Percentiles rank a stretch among this genome's conserved stretches.
These are phyloP conservation scores for Venustaconcha ellipsiformis DNA, from an alignment of 1,140 invertebrate species.

Conservation along the genomic window DNA sequence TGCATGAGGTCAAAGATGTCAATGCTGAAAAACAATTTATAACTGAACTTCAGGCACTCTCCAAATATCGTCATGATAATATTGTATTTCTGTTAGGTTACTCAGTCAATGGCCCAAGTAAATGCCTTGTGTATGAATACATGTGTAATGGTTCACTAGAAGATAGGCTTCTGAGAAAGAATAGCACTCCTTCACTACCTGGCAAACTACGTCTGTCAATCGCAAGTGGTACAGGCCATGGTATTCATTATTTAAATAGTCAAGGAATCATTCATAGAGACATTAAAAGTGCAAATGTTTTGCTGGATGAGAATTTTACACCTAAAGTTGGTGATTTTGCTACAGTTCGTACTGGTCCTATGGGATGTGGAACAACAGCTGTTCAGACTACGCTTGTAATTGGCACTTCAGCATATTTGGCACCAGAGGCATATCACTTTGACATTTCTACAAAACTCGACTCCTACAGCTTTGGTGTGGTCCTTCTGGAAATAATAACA, in stretches of 20 bases:
- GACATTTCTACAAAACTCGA: slow-evolving; percentile 82
- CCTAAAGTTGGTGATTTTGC: slow-evolving; percentile 84
- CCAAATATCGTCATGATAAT: slow-evolving; percentile 75
- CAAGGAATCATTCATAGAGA: slow-evolving; percentile 79
- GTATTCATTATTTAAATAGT: slow-evolving; percentile 75
- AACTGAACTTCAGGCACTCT: slow-evolving; percentile 73
- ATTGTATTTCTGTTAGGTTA: slow-evolving; percentile 78
- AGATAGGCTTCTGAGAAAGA: slow-evolving; percentile 72
- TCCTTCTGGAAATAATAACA: slow-evolving; percentile 58
- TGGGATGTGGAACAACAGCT: slow-evolving; percentile 54
- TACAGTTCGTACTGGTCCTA: slow-evolving; percentile 73
- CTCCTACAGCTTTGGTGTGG: slow-evolving; percentile 83
- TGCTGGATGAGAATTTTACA: slow-evolving; percentile 75
- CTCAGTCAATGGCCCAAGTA: slow-evolving; percentile 74
- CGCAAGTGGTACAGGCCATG: slow-evolving; percentile 75
- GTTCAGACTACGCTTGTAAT: slow-evolving; percentile 72
- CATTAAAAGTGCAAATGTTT: slow-evolving; percentile 83
- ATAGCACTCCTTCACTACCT: slow-evolving; percentile 63
- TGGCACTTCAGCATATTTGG: slow-evolving; percentile 82
- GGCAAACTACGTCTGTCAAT: slow-evolving; percentile 74
- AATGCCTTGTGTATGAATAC: slow-evolving; percentile 79
- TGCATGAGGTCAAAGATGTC: slow-evolving; percentile 60
- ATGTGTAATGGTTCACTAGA: slow-evolving; percentile 78
- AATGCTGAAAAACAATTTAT: slow-evolving; percentile 74
- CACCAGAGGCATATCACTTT: slow-evolving; percentile 76